Evolutionary conservation across 2,113 vertebrate species (phyloP), one percentile per base, ranked within the genome.

Genomic region (Lates calcarifer): DNA sequence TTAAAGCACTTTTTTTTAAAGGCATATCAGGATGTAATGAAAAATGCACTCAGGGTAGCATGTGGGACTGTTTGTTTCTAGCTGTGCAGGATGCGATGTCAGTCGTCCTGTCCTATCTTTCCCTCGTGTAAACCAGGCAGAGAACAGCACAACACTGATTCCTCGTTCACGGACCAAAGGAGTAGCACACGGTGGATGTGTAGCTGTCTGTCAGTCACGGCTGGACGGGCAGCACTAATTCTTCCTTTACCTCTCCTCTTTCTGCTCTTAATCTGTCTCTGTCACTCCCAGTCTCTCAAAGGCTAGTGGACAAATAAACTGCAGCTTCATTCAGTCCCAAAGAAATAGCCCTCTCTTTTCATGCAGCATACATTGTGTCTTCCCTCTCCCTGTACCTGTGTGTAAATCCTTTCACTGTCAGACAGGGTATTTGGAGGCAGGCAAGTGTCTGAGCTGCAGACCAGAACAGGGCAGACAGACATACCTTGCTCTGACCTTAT

Each of bases 1-100:
- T 79, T 87, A 90, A 83, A 88, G 79, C 90, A 91, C 85, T 12
- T 61, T 51, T 67, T 18, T 61, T 35, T 45, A 84, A 87, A 92
- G 81, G 84, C 89, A 87, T 88, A 83, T 87, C 87, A 83, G 80
- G 67, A 86, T 66, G 69, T 79, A 70, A 58, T 57, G 56, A 74
- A 80, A 78, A 70, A 85, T 57, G 56, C 66, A 73, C 60, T 62
- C 43, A 74, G 51, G 68, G 28, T 26, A 64, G 81, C 43, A 66
- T 24, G 3, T 26, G 3, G 62, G 77, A 71, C 49, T 43, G 58
- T 75, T 63, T 82, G 66, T 79, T 69, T 57, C 56, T 45, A 11
- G 56, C 68, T 56, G 28, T 80, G 66, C 62, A 58, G 39, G 53
- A 65, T 66, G 69, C 22, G 1, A 15, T 47, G 41, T 74, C 41